Evolutionary conservation across 2,797 vertebrate species (phyloP), one percentile per base, ranked within the genome.

Genomic region (Amphiprion clarkii): DNA sequence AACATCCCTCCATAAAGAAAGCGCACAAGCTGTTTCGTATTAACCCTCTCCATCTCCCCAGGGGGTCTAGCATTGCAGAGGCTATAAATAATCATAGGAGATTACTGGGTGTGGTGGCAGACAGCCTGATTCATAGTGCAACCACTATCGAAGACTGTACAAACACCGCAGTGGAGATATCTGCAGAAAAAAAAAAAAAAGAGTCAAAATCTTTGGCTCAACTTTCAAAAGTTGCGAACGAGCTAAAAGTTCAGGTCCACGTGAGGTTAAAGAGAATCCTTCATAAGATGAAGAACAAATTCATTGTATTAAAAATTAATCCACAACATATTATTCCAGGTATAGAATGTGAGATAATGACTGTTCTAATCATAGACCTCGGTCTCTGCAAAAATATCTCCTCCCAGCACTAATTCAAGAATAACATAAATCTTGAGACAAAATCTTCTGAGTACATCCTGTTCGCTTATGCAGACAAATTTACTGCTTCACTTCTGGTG

Each of bases 81-180:
- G 57, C 74, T 85, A 89, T 87, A 89, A 88, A 92, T 90, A 92
- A 76, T 73, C 76, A 82, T 55, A 21, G 68, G 71, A 70, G 82
- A 84, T 88, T 83, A 78, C 63, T 79, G 85, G 82, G 75, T 70
- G 79, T 84, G 83, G 82, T 63, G 53, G 71, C 79, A 74, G 78
- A 83, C 71, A 67, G 51, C 27, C 76, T 62, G 69, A 82, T 62
- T 79, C 59, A 64, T 77, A 70, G 74, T 73, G 71, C 77, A 78
- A 78, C 71, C 78, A 82, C 83, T 67, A 79, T 74, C 52, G 57
- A 69, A 27, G 48, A 39, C 40, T 48, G 54, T 63, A 36, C 36
- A 55, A 78, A 81, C 49, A 29, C 57, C 29, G 58, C 39, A 53
- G 52, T 42, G 2, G 46, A 61, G 57, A 10, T 12, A 68, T 19